A percentile compares a stretch with the other conserved stretches of the same genome.
These are phyloP conservation scores for Drosophila chauvacae DNA, from an alignment of 1,140 invertebrate genomes.

Conservation along the genomic window DNA sequence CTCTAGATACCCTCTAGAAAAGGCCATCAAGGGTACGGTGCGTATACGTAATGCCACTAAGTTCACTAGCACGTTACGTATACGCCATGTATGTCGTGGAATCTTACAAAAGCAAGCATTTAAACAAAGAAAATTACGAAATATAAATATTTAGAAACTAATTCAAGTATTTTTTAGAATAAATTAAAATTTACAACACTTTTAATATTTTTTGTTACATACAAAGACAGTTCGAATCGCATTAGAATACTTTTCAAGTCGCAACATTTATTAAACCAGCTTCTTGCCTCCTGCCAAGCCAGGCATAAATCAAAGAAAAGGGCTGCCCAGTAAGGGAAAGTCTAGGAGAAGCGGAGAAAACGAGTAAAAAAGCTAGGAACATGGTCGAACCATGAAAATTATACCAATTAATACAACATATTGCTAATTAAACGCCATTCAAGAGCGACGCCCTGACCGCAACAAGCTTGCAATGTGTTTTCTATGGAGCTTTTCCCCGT, in stretches of 20 bases:
- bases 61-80: neutral
- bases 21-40: neutral
- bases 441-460: slow-evolving; percentile 18
- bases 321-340: neutral
- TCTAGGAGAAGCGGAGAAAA: neutral
- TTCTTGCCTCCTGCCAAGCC: neutral
- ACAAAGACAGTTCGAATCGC: neutral
- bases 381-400: slow-evolving; percentile 41
- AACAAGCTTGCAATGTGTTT: slow-evolving; percentile 22
- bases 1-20: neutral
- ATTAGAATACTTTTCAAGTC: neutral
- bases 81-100: neutral
- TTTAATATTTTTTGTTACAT: neutral
- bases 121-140: neutral
- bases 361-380: neutral
- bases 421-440: slow-evolving; percentile 68
- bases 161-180: neutral
- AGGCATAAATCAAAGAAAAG: slow-evolving; percentile 14
- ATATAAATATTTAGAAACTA: neutral
- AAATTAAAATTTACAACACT: neutral
- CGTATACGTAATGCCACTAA: neutral
- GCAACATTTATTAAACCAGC: neutral
- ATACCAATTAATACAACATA: slow-evolving; percentile 65
- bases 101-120: neutral
- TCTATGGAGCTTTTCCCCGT: neutral